Base-by-base conservation (phyloP, 2,888 invertebrate genomes). In the Aspidapion aeneum region DNA sequence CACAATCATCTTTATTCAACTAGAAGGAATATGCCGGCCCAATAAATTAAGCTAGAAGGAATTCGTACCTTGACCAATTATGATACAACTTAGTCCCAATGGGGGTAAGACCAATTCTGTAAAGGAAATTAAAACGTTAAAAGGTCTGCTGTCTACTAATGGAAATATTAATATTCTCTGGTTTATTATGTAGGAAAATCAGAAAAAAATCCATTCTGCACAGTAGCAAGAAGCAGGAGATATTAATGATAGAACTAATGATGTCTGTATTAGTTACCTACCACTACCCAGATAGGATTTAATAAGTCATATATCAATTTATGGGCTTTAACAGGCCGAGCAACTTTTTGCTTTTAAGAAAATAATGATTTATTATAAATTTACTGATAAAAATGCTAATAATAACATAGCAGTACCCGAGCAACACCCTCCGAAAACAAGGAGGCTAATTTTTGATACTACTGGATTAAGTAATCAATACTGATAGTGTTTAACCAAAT, bases 251-350 rank as follows among this genome's bases (percentile, higher is more conserved):
- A 35, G 3, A 35, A 12, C 35, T 35, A 35, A 35, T 35, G 35
- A 35, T 35, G 35, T 35, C 35, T 35, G 35, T 35, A 35, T 35
- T 35, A 35, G 5, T 12, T n/a, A n/a, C n/a, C n/a, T n/a, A n/a
- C 5, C 35, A 35, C 35, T 12, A 35, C 35, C 35, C 3, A 52
- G 52, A 52, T 52, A 19, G 19, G 52, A 52, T 52, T 52, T 19
- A 52, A 19, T 52, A 52, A 19, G 52, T 19, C 17, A 52, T 52
- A 52, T 52, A 52, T 52, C 52, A 52, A 52, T 52, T 52, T 52
- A 52, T 52, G 52, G 35, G 35, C 35, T 35, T 35, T 35, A 7
- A 35, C 35, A 12, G 35, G 5, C 35, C 35, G 35, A 35, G 35
- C 35, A 35, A 3, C 35, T 35, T 35, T 35, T 35, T 35, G 35